A percentile compares a stretch with the other conserved stretches of the same genome.
Conservation (phyloP, 2,797 vertebrate species). For the Xenentodon cancila region DNA sequence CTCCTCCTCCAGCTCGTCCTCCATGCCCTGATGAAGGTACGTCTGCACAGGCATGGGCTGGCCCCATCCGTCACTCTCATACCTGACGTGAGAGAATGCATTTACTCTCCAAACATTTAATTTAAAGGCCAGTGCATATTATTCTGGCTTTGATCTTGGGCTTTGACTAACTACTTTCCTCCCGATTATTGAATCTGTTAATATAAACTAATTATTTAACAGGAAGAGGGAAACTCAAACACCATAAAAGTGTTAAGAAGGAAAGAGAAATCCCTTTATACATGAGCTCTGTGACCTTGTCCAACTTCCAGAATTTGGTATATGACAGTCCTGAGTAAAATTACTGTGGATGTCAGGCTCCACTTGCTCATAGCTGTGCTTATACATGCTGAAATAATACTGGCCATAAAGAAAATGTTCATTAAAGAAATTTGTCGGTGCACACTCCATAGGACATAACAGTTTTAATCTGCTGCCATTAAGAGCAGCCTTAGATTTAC, state of each 20-base stretch:
- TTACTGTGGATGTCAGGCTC: slow-evolving; percentile 57
- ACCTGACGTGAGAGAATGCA: slow-evolving; percentile 76
- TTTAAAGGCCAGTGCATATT: neutral
- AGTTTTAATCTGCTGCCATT: slow-evolving; percentile 85
- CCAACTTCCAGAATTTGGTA: slow-evolving; percentile 46
- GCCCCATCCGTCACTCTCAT: slow-evolving; percentile 97
- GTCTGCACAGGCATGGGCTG: slow-evolving; percentile 95
- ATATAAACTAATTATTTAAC: neutral
- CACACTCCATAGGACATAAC: slow-evolving; percentile 83
- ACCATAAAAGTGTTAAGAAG: neutral
- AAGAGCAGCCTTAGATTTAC: slow-evolving; percentile 82
- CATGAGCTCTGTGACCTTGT: slow-evolving; percentile 62
- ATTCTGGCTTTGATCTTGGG: neutral
- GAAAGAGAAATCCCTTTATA: neutral
- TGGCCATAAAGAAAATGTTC: slow-evolving; percentile 82
- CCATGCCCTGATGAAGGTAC: slow-evolving; percentile 97
- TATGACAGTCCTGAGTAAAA: slow-evolving; percentile 42
- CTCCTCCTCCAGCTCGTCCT: slow-evolving; percentile 98
- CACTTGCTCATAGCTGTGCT: slow-evolving; percentile 68
- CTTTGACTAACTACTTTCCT: neutral
- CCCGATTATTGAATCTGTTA: neutral
- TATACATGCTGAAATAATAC: slow-evolving; percentile 81
- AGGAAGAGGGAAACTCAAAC: neutral
- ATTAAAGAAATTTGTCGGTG: slow-evolving; percentile 87
- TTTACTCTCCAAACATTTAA: neutral